A percentile compares a stretch with the other conserved stretches of the same genome.
Evolutionary conservation across 1,140 invertebrate genomes (phyloP).

Genomic region (Brachionus koreanus): DNA sequence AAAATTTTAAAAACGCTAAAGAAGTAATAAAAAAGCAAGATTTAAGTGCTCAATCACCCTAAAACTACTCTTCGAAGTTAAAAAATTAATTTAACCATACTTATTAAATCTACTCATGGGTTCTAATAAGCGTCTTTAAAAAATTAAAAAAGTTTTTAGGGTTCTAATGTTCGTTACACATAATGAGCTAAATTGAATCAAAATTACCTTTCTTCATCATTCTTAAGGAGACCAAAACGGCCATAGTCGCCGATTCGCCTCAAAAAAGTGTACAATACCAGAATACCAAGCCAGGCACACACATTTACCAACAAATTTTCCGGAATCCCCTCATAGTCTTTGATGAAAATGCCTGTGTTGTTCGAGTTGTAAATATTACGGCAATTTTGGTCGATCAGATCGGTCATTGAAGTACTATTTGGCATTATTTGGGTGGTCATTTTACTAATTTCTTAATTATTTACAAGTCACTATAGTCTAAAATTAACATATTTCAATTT

Average conservation of each 20-base stretch:
- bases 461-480: not conserved
- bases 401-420: not conserved
- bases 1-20: not conserved
- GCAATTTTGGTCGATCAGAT: conserved; percentile 34
- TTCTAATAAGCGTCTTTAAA: conserved; percentile 36
- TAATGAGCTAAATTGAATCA: not conserved
- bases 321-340: conserved; percentile 42
- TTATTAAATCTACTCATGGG: conserved; percentile 26
- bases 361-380: conserved; percentile 11
- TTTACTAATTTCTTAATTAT: not conserved
- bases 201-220: conserved; percentile 42
- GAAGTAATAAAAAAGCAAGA: not conserved
- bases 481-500: conserved; percentile 41
- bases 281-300: not conserved
- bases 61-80: not conserved
- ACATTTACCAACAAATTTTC: conserved; percentile 43
- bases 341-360: conserved; percentile 11
- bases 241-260: conserved; percentile 41
- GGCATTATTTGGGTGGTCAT: not conserved
- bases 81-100: not conserved
- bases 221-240: conserved; percentile 34
- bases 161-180: not conserved
- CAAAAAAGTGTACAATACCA: conserved; percentile 36
- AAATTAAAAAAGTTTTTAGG: not conserved
- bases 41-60: not conserved